phyloP scores from a whole-genome alignment of 2,113 vertebrate genomes.

The Psilopsiagon aurifrons region DNA sequence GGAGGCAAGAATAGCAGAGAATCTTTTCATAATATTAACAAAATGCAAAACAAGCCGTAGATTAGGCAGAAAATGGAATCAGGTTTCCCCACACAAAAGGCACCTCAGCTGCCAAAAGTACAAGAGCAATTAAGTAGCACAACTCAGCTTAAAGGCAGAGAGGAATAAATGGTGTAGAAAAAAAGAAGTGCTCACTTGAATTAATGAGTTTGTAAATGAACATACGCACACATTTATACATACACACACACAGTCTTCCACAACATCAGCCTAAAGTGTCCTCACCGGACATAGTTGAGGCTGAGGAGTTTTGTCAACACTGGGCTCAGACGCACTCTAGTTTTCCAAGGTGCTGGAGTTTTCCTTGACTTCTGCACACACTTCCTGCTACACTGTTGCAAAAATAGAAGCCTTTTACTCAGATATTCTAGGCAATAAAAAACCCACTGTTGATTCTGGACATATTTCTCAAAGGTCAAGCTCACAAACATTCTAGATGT shows the following conservation, averaged over 20 bases:
- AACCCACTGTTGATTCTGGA: not conserved
- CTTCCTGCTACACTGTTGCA: not conserved
- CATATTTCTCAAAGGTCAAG: not conserved
- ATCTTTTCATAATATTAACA: not conserved
- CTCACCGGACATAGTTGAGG: not conserved
- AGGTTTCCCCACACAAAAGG: slow-evolving; percentile 37
- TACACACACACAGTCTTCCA: not conserved
- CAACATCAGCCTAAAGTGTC: accelerated
- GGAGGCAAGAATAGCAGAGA: not conserved
- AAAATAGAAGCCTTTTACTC: not conserved
- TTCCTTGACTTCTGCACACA: not conserved
- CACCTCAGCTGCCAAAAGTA: slow-evolving; percentile 53
- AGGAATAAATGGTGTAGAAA: slow-evolving; percentile 38
- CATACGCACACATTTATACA: not conserved
- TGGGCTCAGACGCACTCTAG: accelerated
- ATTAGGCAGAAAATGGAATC: not conserved
- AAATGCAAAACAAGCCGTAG: not conserved
- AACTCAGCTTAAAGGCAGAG: slow-evolving; percentile 62
- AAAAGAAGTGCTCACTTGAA: slow-evolving; percentile 32
- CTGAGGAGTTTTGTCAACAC: not conserved
- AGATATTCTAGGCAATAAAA: not conserved
- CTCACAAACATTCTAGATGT: not conserved
- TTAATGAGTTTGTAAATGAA: slow-evolving; percentile 52
- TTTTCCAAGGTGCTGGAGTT: not conserved
- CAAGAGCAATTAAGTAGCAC: slow-evolving; percentile 59